phyloP scores from a whole-genome alignment of 1,140 invertebrate genomes.

The Scaptomyza montana region DNA sequence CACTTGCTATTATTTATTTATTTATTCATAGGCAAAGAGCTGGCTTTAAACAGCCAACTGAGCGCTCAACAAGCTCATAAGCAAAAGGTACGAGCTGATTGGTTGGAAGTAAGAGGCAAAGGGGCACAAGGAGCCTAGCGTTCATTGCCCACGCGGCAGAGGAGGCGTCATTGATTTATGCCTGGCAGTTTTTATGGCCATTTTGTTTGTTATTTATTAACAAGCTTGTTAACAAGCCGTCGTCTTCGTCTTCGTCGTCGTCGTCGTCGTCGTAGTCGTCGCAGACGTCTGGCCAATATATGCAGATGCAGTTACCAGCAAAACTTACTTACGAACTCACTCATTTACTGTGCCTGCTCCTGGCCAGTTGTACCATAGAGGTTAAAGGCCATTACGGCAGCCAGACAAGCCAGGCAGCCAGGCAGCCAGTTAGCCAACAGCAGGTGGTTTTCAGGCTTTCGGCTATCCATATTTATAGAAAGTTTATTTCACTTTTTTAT shows the following conservation, averaged over 20 bases:
- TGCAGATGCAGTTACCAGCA: constrained; percentile 66
- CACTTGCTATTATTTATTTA: constrained; percentile 81
- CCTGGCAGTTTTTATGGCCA: constrained; percentile 81
- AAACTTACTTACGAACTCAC: constrained; percentile 24
- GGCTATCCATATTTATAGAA: constrained; percentile 72
- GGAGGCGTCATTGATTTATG: constrained; percentile 74
- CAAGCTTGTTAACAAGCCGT: constrained; percentile 79
- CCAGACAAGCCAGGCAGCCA: constrained; percentile 40
- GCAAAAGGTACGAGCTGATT: constrained; percentile 1
- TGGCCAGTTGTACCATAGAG: constrained; percentile 45
- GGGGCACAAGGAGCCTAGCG: background rate
- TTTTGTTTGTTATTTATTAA: constrained; percentile 83
- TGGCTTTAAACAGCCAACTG: constrained; percentile 9
- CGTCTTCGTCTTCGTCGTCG: constrained; percentile 1
- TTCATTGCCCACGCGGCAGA: constrained; percentile 4
- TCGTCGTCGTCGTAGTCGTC: constrained; percentile 30
- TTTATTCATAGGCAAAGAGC: constrained; percentile 50
- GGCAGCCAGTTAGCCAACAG: constrained; percentile 46
- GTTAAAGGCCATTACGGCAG: constrained; percentile 76
- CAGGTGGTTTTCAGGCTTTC: constrained; percentile 70
- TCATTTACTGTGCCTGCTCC: constrained; percentile 36
- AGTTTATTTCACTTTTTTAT: constrained; percentile 39
- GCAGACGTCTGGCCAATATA: constrained; percentile 60
- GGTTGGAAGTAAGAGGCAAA: background rate
- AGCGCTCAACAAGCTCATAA: constrained; percentile 19